Percentiles rank a stretch among this genome's conserved stretches.
phyloP scores from a whole-genome alignment of 2,888 invertebrate species.

The Oligia strigilis region DNA sequence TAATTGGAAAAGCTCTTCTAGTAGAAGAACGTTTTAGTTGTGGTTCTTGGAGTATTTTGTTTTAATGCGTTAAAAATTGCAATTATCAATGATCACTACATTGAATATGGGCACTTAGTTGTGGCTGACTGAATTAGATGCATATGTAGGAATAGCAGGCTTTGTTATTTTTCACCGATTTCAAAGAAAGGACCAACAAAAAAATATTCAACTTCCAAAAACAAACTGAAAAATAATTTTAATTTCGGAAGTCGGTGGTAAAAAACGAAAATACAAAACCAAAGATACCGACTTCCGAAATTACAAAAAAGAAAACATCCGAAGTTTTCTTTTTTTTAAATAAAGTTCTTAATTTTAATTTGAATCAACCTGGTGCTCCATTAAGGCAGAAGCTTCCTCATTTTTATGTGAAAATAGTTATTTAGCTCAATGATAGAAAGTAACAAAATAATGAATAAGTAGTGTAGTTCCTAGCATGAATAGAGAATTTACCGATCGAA shows the following conservation, averaged over 20 bases:
- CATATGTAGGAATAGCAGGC: neutral
- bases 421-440: neutral
- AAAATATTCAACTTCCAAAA: no score
- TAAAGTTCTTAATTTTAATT: neutral
- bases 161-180: no score
- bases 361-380: neutral
- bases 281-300: no score
- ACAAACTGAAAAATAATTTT: no score
- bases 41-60: neutral
- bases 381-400: neutral
- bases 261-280: no score
- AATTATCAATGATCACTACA: neutral
- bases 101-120: neutral
- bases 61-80: neutral
- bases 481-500: neutral
- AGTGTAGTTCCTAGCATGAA: neutral
- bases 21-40: neutral
- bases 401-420: neutral
- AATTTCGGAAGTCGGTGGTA: no score
- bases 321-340: no score
- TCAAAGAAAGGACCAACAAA: no score
- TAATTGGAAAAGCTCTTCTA: neutral
- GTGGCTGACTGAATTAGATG: neutral
- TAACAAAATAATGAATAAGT: neutral
- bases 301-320: no score